Evolutionary conservation across 2,797 vertebrate genomes (phyloP), one percentile per base, ranked within the genome.

Genomic region (Loris lydekkerianus): DNA sequence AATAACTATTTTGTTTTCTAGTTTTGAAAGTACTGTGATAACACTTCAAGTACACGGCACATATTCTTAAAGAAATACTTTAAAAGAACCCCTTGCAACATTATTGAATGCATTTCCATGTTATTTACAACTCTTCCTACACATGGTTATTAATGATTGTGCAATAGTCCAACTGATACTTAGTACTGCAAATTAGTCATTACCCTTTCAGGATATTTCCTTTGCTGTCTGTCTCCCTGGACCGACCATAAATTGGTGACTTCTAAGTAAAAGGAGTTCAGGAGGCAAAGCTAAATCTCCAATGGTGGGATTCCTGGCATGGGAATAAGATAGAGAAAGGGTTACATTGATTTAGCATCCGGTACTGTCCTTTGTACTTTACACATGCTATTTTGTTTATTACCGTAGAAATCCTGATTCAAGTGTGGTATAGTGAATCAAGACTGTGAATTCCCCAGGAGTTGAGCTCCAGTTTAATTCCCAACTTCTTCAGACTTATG

Each of bases 251-350:
- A 84, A 3, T 25, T 73, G 11, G 46, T 87, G 20, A 85, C 37
- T 67, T 89, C 40, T 83, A 86, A 89, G 73, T 76, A 89, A 95
- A 91, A 34, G 10, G 2, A 27, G 75, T 56, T 93, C 77, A 25
- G 37, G 60, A 85, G 31, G 58, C 91, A 21, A 84, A 78, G 37
- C 69, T 43, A 86, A 89, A 82, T 69, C 18, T 96, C 63, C 20
- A 73, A 0, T 25, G 25, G 8, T 58, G 65, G 69, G n/a, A 86
- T 89, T 63, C 11, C 40, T 63, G 2, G 27, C 60, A 78, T 21
- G 10, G 70, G 49, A 92, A 49, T 29, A 85, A 65, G 23, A 76
- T 7, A 63, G 29, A 34, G 31, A 60, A 84, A 80, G 43, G 3
- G n/a, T 31, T 58, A 60, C 65, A 65, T 53, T 93, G 87, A 73